A percentile compares a stretch with the other conserved stretches of the same genome.
phyloP scores from a whole-genome alignment of 2,888 invertebrate species.

The Macropis europaea region DNA sequence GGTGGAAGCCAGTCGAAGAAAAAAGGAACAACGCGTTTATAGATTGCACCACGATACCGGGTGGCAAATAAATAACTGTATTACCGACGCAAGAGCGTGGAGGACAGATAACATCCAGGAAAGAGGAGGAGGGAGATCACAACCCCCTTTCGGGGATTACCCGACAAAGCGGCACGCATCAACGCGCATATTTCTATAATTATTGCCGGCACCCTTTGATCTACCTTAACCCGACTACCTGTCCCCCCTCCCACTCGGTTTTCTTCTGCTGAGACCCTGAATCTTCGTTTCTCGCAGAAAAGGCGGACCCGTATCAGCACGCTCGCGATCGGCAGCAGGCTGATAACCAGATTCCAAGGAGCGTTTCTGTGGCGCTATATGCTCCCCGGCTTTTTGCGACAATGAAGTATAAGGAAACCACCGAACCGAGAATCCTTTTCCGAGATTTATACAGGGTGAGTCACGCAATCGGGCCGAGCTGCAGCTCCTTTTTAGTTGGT shows the following conservation, averaged over 20 bases:
- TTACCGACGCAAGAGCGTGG: slow-evolving; percentile 66
- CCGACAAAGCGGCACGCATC: slow-evolving; percentile 70
- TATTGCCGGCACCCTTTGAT: slow-evolving; percentile 79
- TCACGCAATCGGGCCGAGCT: too few species aligned
- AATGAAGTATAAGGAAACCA: slow-evolving; percentile 30
- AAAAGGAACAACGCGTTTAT: slow-evolving; percentile 63
- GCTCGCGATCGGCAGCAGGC: slow-evolving; percentile 64
- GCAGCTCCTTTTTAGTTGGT: too few species aligned
- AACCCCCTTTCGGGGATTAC: slow-evolving; percentile 66
- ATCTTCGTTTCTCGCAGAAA: slow-evolving; percentile 50
- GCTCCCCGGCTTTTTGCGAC: slow-evolving; percentile 26
- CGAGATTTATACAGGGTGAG: slow-evolving; percentile 32
- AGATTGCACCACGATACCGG: slow-evolving; percentile 70
- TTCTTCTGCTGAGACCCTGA: slow-evolving; percentile 43
- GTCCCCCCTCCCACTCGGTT: slow-evolving; percentile 34
- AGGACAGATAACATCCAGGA: slow-evolving; percentile 68
- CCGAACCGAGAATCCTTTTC: not conserved
- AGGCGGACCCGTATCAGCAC: slow-evolving; percentile 44
- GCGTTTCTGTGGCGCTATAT: slow-evolving; percentile 38
- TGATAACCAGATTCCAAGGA: slow-evolving; percentile 73
- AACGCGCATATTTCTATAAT: slow-evolving; percentile 79
- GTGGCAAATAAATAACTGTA: slow-evolving; percentile 76
- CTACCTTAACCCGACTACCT: slow-evolving; percentile 68
- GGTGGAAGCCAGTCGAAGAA: slow-evolving; percentile 26
- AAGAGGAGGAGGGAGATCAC: slow-evolving; percentile 31